These are phyloP conservation scores for Melopsittacus undulatus DNA, from an alignment of 2,797 vertebrate species.

Conservation along the genomic window DNA sequence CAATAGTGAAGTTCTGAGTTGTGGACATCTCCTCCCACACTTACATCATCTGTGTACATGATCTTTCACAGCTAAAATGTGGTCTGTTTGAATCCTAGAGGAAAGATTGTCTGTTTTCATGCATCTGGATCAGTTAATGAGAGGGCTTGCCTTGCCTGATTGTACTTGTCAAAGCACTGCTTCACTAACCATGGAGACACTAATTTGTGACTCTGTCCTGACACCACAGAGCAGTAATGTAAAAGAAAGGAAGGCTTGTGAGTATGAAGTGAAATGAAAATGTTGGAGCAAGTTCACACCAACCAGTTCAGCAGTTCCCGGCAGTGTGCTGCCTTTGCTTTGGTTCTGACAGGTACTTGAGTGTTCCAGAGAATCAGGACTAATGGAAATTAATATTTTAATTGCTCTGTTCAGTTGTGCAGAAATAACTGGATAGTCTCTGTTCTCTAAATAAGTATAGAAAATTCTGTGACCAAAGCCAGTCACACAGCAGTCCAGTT, in stretches of 20 bases:
- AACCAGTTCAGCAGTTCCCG: background rate
- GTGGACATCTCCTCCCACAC: background rate
- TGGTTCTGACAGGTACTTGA: background rate
- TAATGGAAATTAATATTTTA: conserved; percentile 33
- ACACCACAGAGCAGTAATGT: background rate
- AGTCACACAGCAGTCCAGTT: background rate
- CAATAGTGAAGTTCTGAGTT: background rate
- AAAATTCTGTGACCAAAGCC: conserved; percentile 21
- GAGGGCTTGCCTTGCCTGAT: background rate
- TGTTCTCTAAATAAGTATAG: conserved; percentile 34
- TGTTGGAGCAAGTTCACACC: background rate
- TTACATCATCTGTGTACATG: fast-evolving
- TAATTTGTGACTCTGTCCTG: background rate
- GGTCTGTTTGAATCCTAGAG: background rate
- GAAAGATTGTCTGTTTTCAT: background rate
- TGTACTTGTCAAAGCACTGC: background rate
- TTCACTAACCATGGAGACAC: background rate
- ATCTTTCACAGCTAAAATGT: background rate
- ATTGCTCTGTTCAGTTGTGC: background rate
- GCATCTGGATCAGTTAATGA: background rate
- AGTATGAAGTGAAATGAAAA: background rate
- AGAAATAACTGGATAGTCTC: conserved; percentile 26
- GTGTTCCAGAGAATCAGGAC: background rate
- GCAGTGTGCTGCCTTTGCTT: background rate
- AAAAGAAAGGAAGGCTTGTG: background rate